Percentiles rank a stretch among this genome's conserved stretches.
Conservation (phyloP, 2,888 invertebrate species). For the Leucozona laternaria region DNA sequence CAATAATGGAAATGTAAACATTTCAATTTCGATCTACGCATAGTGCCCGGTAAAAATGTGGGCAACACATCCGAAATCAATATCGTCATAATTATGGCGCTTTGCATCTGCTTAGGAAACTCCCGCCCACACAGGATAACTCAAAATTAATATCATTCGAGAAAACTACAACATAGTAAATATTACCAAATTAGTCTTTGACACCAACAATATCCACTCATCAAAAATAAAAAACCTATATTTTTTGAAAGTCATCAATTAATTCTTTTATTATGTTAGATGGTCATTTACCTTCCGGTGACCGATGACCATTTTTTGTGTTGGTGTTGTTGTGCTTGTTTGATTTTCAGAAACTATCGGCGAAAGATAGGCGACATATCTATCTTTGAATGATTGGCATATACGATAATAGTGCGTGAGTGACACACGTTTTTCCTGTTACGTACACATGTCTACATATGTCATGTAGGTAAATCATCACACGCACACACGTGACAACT, state of each 20-base stretch:
- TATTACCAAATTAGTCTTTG: conserved; percentile 45
- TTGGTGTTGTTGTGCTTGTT: too few relatives aligned
- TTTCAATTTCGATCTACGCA: background rate
- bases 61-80: background rate
- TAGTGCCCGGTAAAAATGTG: conserved; percentile 5
- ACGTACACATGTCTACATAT: conserved; percentile 1
- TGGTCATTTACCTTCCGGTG: conserved; percentile 73
- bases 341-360: conserved; percentile 20
- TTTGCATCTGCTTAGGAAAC: conserved; percentile 32
- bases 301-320: conserved; percentile 23
- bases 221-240: conserved; percentile 14
- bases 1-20: conserved; percentile 15
- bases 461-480: background rate
- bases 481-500: conserved; percentile 13
- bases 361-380: conserved; percentile 37
- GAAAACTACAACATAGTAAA: conserved; percentile 32
- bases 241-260: conserved; percentile 34
- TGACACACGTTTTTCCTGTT: conserved; percentile 57
- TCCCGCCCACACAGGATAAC: conserved; percentile 39
- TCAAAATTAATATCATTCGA: background rate
- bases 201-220: conserved; percentile 21
- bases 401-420: conserved; percentile 39
- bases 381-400: conserved; percentile 36
- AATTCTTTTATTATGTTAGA: background rate
- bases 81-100: conserved; percentile 30